Conservation (phyloP, 53 echinoderm and acorn worm species). For the Luidia sarsii region DNA sequence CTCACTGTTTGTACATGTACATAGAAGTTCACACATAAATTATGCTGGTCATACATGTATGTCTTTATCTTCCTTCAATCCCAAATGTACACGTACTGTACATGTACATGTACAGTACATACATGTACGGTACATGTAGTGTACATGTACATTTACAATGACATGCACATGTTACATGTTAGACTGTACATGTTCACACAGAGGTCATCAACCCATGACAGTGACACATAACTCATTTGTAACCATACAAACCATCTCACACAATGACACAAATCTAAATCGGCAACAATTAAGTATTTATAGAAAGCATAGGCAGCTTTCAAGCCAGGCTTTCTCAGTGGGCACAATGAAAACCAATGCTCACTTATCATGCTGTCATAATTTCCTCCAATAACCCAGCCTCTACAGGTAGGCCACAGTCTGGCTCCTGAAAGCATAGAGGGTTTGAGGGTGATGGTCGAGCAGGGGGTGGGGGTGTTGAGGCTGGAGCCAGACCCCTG, state of each 20-base stretch:
- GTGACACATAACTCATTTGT: neutral
- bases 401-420: constrained; percentile 27
- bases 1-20: neutral
- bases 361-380: constrained; percentile 32
- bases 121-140: no score
- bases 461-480: neutral
- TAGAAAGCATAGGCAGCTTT: no score
- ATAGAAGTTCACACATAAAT: no score
- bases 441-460: neutral
- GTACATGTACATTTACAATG: no score
- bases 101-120: no score
- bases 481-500: constrained; percentile 3
- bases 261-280: constrained; percentile 2
- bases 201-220: constrained; percentile 18
- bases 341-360: constrained; percentile 7
- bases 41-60: no score
- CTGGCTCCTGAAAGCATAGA: constrained; percentile 1
- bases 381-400: constrained; percentile 21
- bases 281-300: constrained; percentile 31
- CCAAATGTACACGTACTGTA: no score
- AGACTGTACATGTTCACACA: no score
- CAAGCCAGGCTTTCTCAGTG: constrained; percentile 24
- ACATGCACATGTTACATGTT: no score
- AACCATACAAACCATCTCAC: neutral
- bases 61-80: no score